Base-by-base conservation (phyloP, 37 sponge, comb jelly and placozoan species). In the Halisarca cf. caerulea region DNA sequence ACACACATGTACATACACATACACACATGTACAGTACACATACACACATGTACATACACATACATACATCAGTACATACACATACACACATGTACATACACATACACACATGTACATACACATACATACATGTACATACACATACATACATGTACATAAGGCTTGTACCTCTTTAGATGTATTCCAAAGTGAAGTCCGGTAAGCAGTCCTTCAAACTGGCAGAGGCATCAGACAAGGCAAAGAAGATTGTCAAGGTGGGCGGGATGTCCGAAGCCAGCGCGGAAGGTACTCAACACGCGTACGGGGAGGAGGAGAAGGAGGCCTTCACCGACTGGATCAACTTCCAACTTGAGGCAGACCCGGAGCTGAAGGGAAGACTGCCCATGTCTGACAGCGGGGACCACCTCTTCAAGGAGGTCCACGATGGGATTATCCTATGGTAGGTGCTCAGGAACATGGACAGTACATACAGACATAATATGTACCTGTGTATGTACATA, bases 251-350 rank as follows among this genome's bases (percentile, higher is more conserved):
- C 42, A 81, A 79, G 66, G 84, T 86, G 15, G 92, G 90, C 43
- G 94, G 89, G 3, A 64, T 87, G 3, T 89, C 92, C 21, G 97
- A 86, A 53, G 92, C 91, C 11, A 88, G 91, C 15, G 89, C 94
- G 51, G 94, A 90, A 28, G 91, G 97, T 37, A 97, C 98, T 2
- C 84, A 86, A 1, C 98, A 97, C 79, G 81, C 94, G 15, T 97
- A 90, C 91, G 79, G 91, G 15, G 98, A 97, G 58, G 98, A 97
- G 70, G 98, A 97, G 82, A 92, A 92, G 82, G 77, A 92, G 7
- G 95, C 98, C 15, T 97, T 97, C 73, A 89, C 88, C 0, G 98
- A 97, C 87, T 97, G 98, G 98, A 97, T 97, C 79, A 97, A 97
- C 89, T 95, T 81, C 71, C 88, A 89, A 84, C 81, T 97, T 68